Evolutionary conservation across 2,113 vertebrate species (phyloP), one percentile per base, ranked within the genome.

Genomic region (Tonatia bakeri): DNA sequence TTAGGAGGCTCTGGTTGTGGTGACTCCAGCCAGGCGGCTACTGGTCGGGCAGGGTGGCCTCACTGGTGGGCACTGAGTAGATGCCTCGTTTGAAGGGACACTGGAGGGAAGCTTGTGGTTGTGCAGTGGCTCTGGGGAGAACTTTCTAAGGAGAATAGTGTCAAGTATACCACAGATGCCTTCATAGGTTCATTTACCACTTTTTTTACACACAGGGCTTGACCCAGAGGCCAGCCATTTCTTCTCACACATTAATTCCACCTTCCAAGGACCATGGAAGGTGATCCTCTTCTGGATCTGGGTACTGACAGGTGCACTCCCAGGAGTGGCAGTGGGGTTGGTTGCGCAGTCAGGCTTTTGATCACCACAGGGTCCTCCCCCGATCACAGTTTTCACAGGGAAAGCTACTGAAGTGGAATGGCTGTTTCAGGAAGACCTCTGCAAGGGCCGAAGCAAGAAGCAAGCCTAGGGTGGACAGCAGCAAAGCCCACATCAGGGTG

Each of bases 41-140:
- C 87, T 99, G 2, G 0, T 98, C 2, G 0, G 99, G 99, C 93
- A 99, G 50, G 6, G 88, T 31, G 88, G 99, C 99, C 16, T 98
- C 97, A 0, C 98, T 99, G 85, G 97, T 38, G 14, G 99, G 99
- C 94, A 99, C 97, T 1, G 97, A 97, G 96, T 99, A 99, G 82
- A 98, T 98, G 24, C 99, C 99, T 81, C 98, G 98, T 98, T 99
- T 99, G 97, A 99, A 99, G 85, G 99, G 99, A 87, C 99, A 99
- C 97, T 96, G 99, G 94, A 99, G 90, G 99, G 99, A 67, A 99
- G 98, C 6, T 99, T 99, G 0, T 99, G 99, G 93, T 98, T 99
- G 87, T 98, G 98, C 96, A 99, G 98, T 0, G 99, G 99, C 85
- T 99, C 99, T 0, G 99, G 99, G 94, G 99, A 99, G 91, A 98